Base-by-base conservation (phyloP, 2,113 vertebrate species). In the Gymnocephalus cernua region DNA sequence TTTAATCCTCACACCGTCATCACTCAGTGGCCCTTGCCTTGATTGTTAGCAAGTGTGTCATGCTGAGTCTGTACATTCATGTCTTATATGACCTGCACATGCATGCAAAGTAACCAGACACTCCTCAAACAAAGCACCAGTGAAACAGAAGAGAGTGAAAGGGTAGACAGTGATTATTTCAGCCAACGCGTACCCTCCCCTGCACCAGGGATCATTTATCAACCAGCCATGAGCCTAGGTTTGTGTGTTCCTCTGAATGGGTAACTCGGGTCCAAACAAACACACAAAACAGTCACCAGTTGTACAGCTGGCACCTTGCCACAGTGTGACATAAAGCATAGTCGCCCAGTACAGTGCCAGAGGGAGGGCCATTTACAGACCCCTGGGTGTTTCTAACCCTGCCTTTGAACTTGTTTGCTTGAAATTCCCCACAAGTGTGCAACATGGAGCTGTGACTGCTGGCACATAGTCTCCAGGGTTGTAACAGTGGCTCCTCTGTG, bases 351-450 rank as follows among this genome's bases (percentile, higher is more conserved):
- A 66, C 69, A 68, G 74, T 41, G 27, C 80, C 77, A 68, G 76
- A 41, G 56, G 79, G 75, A 70, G 56, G 79, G 75, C 65, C 79
- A 67, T 88, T 89, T 38, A 76, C 84, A 83, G 67, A 83, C 82
- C 80, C 32, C 45, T 54, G 57, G 63, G 74, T 82, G 77, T 84
- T 80, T 84, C 83, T 44, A 44, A 19, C 38, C 50, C 78, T 69
- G 74, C 58, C 85, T 93, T 94, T 94, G 88, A 95, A 94, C 91
- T 85, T 88, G 89, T 94, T 93, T 91, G 90, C 87, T 82, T 64
- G 90, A 93, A 91, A 95, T 94, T 95, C 94, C 94, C 85, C 92
- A 92, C 91, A 70, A 80, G 80, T 80, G 80, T 91, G 91, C 50
- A 85, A 92, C 66, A 85, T 63, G 63, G 84, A 85, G 86, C 84